Conservation (phyloP, 2,113 vertebrate genomes). For the Sorex fumeus region DNA sequence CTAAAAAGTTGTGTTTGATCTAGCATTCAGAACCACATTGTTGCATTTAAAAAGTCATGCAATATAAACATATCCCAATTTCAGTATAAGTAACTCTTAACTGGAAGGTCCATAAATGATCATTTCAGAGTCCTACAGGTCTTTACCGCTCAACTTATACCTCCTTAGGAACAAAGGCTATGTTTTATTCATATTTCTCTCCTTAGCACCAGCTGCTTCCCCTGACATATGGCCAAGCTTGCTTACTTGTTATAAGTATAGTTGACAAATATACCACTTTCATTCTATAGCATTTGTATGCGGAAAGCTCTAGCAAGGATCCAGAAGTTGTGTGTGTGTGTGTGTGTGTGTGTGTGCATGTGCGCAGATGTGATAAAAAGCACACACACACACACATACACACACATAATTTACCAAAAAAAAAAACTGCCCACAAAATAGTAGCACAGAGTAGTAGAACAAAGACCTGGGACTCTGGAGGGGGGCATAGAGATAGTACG, state of each 20-base stretch:
- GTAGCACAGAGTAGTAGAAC: not conserved
- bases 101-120: not conserved
- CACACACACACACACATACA: no score
- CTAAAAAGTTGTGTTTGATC: not conserved
- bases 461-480: no score
- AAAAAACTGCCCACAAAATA: not conserved
- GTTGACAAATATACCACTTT: not conserved
- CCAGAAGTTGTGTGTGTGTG: not conserved
- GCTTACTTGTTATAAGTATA: not conserved
- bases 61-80: not conserved
- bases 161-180: not conserved
- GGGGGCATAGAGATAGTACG: no score
- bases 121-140: not conserved
- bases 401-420: no score
- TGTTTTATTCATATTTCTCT: slow-evolving; percentile 24
- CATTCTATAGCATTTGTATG: not conserved
- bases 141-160: not conserved
- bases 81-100: not conserved
- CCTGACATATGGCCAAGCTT: not conserved
- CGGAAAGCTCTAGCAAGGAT: not conserved
- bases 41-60: not conserved
- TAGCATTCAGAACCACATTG: not conserved
- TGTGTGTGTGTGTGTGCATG: no score
- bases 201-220: no score
- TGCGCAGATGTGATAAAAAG: no score